Base-by-base conservation (phyloP, 2,113 vertebrate species). In the Plestiodon gilberti region DNA sequence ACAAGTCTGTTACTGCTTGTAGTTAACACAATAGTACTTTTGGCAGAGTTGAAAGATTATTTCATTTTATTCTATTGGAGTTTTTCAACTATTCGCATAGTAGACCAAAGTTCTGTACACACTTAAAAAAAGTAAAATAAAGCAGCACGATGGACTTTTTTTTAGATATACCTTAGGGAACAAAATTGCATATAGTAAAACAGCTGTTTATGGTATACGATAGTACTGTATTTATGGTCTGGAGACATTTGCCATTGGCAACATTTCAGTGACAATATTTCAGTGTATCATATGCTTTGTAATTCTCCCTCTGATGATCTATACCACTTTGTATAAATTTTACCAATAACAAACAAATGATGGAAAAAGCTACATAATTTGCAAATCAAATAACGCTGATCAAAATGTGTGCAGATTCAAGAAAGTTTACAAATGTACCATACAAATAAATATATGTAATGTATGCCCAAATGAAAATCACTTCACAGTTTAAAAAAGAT, bases 401-500 rank as follows among this genome's bases (percentile, higher is more conserved):
- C 85, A 93, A 92, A 95, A 94, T 71, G 61, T 77, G 15, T 91
- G 64, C 80, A 89, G 89, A 87, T 87, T 81, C 88, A 82, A 84
- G 88, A 93, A 93, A 90, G 81, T 75, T 78, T 89, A 92, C 43
- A 93, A 87, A 90, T 91, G 87, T 87, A 91, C 33, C 38, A 84
- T 75, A 84, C 75, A 93, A 81, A 93, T 11, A 82, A 94, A 93
- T 73, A 90, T 48, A 91, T 71, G 1, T 77, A 85, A 90, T 83
- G 11, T 93, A 89, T 77, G 23, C 61, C 92, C 90, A 67, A 93
- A 74, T 81, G 64, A 69, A 93, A 87, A 89, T 82, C 23, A 86
- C 89, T 94, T 96, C 96, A 97, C 94, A 96, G 95, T 80, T 95
- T 96, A 88, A 90, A 17, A 70, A 93, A 86, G n/a, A 10, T 84